These are phyloP conservation scores for Myotis daubentonii DNA, from an alignment of 2,797 vertebrate genomes.

Conservation along the genomic window DNA sequence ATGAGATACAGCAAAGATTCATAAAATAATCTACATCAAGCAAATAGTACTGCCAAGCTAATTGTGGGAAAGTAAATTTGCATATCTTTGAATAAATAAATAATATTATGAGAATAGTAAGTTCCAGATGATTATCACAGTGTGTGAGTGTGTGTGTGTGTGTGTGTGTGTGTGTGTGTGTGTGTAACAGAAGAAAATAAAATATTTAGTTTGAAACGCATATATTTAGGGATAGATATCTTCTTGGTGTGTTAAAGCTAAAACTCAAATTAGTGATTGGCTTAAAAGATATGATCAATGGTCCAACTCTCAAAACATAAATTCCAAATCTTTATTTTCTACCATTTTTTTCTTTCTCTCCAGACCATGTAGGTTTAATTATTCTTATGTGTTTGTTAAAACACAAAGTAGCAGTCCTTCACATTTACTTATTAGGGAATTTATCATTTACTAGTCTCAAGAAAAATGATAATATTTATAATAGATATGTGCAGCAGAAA, in stretches of 20 bases:
- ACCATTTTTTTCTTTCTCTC: neutral
- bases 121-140: too few relatives aligned
- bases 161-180: too few relatives aligned
- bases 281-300: neutral
- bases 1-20: neutral
- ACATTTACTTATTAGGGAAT: neutral
- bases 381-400: neutral
- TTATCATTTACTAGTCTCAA: neutral
- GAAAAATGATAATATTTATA: neutral
- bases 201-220: constrained; percentile 6
- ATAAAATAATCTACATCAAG: neutral
- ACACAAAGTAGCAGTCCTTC: neutral
- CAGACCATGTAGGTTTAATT: neutral
- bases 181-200: neutral
- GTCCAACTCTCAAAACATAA: neutral
- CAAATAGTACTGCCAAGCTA: neutral
- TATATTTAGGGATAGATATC: neutral
- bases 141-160: too few relatives aligned
- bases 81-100: neutral
- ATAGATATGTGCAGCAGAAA: neutral
- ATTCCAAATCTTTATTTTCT: neutral
- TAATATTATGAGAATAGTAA: too few relatives aligned
- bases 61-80: neutral
- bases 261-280: neutral
- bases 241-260: neutral